Evolutionary conservation across 2,797 vertebrate species (phyloP), one percentile per base, ranked within the genome.

Genomic region (Hirundo rustica): DNA sequence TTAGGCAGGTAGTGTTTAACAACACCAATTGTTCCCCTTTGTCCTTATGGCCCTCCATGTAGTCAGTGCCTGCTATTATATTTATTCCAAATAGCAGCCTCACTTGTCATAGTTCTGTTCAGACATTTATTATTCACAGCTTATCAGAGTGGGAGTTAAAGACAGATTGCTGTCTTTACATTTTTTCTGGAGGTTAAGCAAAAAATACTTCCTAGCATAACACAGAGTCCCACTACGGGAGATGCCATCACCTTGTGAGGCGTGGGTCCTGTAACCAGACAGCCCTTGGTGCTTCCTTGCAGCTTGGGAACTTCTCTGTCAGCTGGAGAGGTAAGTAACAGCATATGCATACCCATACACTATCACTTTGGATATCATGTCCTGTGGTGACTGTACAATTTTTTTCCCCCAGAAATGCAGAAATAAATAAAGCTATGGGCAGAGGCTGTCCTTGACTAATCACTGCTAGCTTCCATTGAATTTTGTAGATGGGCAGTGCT

Each of bases 101-200:
- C 77, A 34, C 50, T 92, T 82, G 72, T 54, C 53, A 44, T 82
- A 54, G 32, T 23, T 96, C 36, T 75, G 42, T 95, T 96, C 95
- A 94, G 78, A 23, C 79, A 17, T 88, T 79, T 92, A 68, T 93
- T 95, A 89, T 93, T 94, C 92, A 91, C 91, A 95, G 84, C 70
- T 96, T 93, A 76, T 82, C 73, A 85, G 81, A 76, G 92, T 94
- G 83, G 86, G 88, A 93, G 72, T 75, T 78, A 79, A 74, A 85
- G 91, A 96, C 78, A 93, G 85, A 92, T 91, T 88, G 91, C 75
- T 88, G 51, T 72, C 72, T 93, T 85, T 80, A 64, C 23, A 15
- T 93, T 92, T 87, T 66, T 85, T 12, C 10, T 57, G 62, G n/a
- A 92, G 32, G 72, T 88, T 92, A 87, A 16, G 29, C 58, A 88